Evolutionary conservation across 1,140 invertebrate species (phyloP).

Genomic region (Micrasema minimum): DNA sequence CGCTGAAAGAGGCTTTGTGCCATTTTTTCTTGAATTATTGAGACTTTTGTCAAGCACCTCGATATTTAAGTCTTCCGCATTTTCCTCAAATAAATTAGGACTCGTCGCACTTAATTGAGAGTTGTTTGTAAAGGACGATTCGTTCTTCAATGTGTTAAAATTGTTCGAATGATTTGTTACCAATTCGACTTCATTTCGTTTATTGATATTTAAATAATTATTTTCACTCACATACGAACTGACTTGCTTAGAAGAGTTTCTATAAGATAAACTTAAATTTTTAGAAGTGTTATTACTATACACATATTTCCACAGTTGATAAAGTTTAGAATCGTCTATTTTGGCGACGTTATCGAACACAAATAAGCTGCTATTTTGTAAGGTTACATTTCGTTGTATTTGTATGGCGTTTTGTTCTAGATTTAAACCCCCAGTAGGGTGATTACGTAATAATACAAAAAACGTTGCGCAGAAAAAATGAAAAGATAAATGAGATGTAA

Average conservation of each 20-base stretch:
- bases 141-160: too few relatives aligned
- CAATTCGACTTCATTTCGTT: too few relatives aligned
- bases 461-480: conserved; percentile 5
- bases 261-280: too few relatives aligned
- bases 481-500: conserved; percentile 2
- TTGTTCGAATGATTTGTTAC: too few relatives aligned
- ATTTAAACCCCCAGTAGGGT: not conserved
- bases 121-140: not conserved
- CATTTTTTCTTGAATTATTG: conserved; percentile 7
- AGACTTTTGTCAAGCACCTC: too few relatives aligned
- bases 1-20: not conserved
- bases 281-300: conserved; percentile 29
- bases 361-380: conserved; percentile 11
- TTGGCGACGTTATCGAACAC: conserved; percentile 6
- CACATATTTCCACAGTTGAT: conserved; percentile 40
- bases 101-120: not conserved
- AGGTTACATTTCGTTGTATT: not conserved
- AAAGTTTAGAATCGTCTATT: conserved; percentile 19
- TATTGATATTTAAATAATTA: too few relatives aligned
- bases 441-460: conserved; percentile 12
- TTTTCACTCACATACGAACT: too few relatives aligned
- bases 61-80: too few relatives aligned
- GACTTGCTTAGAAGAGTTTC: too few relatives aligned
- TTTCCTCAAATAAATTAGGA: not conserved
- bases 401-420: conserved; percentile 10